Evolutionary conservation across 2,797 vertebrate genomes (phyloP).

Genomic region (Mus spretus): DNA sequence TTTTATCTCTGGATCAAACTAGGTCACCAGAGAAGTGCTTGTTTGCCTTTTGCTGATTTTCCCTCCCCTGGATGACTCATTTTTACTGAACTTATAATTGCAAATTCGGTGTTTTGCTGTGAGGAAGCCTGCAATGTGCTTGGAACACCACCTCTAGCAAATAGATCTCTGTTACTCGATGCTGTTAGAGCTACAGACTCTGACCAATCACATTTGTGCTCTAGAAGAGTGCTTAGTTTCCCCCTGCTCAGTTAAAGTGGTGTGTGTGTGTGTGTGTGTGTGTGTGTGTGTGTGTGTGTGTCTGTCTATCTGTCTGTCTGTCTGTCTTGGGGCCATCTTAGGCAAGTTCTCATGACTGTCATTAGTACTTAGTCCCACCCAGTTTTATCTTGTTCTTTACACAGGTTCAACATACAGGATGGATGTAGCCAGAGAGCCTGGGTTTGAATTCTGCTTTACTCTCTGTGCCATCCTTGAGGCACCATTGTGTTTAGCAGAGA

Average conservation of each 20-base stretch:
- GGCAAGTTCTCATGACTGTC: background rate
- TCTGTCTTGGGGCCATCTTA: background rate
- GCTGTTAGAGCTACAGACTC: background rate
- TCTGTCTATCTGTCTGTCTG: background rate
- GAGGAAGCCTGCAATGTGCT: background rate
- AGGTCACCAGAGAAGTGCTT: slow-evolving; percentile 55
- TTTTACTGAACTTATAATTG: slow-evolving; percentile 46
- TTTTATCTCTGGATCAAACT: slow-evolving; percentile 69
- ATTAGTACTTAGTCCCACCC: background rate
- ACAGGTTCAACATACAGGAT: background rate
- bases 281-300: background rate
- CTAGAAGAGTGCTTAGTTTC: background rate
- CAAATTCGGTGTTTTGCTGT: background rate
- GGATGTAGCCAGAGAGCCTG: background rate
- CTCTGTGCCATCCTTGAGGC: background rate
- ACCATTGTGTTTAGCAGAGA: background rate
- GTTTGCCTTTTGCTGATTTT: slow-evolving; percentile 51
- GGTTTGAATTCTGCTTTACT: background rate
- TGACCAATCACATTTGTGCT: background rate
- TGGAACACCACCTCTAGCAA: background rate
- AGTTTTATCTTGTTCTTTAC: background rate
- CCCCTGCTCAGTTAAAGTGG: background rate
- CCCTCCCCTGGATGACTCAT: background rate
- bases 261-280: background rate
- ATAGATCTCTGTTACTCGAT: background rate